Conservation (phyloP, 2,888 invertebrate species). For the Chalcis sispes region DNA sequence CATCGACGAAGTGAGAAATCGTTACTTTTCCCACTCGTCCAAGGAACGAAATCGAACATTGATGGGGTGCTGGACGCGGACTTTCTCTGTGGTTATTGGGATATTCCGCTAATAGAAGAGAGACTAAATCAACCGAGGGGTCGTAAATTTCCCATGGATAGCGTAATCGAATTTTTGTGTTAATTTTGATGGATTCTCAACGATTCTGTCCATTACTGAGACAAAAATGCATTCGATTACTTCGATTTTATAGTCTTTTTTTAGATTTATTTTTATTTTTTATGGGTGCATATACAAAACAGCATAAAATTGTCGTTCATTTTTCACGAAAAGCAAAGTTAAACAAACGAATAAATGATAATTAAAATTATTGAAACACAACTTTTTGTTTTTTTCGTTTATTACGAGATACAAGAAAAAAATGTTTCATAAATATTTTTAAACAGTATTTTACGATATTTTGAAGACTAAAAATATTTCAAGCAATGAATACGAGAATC, state of each 20-base stretch:
- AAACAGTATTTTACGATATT: slow-evolving; percentile 27
- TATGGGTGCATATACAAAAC: no score
- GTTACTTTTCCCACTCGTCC: not conserved
- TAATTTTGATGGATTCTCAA: slow-evolving; percentile 45
- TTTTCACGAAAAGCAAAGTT: no score
- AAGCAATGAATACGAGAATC: not conserved
- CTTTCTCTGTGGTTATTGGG: slow-evolving; percentile 16
- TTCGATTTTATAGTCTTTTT: no score
- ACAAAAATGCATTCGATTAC: not conserved
- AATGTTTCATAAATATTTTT: slow-evolving; percentile 25
- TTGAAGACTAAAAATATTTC: slow-evolving; percentile 18
- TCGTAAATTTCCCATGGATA: slow-evolving; percentile 1
- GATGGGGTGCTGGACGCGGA: not conserved
- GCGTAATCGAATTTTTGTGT: slow-evolving; percentile 49
- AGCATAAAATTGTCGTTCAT: no score
- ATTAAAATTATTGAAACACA: no score
- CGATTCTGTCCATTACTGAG: not conserved
- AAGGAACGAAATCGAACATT: not conserved
- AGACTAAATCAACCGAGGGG: slow-evolving; percentile 15
- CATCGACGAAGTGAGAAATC: not conserved
- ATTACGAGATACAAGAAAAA: slow-evolving; percentile 7
- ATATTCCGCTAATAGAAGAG: slow-evolving; percentile 24
- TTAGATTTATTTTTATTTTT: no score
- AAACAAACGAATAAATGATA: no score
- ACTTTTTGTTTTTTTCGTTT: no score